phyloP scores from a whole-genome alignment of 2,113 vertebrate genomes.

The Dolichallabes microphthalmus region DNA sequence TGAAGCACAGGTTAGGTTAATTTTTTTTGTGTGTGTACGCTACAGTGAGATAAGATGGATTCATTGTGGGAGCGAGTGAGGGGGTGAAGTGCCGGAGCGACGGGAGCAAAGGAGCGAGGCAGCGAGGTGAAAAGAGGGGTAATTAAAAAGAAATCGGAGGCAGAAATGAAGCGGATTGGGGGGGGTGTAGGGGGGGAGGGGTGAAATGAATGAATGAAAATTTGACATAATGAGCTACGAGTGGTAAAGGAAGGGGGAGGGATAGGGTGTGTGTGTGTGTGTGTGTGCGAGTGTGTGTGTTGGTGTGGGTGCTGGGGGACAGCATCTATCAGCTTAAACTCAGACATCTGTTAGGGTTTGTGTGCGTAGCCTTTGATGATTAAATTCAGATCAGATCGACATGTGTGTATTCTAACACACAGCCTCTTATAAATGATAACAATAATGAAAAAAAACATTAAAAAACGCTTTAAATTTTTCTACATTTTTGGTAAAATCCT shows the following conservation, averaged over 20 bases:
- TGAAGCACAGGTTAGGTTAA: slow-evolving; percentile 34
- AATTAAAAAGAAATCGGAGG: slow-evolving; percentile 69
- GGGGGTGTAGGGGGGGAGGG: slow-evolving; percentile 44
- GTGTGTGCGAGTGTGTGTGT: slow-evolving; percentile 35
- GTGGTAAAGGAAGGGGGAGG: slow-evolving; percentile 48
- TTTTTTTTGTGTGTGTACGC: slow-evolving; percentile 19
- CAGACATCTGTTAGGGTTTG: slow-evolving; percentile 73
- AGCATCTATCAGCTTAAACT: slow-evolving; percentile 76
- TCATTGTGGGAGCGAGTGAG: slow-evolving; percentile 40
- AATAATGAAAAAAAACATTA: not conserved
- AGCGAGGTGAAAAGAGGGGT: slow-evolving; percentile 63
- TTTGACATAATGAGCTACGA: slow-evolving; percentile 74
- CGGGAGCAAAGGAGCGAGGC: slow-evolving; percentile 16
- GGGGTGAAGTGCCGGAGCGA: slow-evolving; percentile 41
- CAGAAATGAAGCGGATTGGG: slow-evolving; percentile 54
- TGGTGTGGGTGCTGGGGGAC: slow-evolving; percentile 25
- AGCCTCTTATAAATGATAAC: not conserved
- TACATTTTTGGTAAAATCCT: too few species aligned
- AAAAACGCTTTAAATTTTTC: too few species aligned
- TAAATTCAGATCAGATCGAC: slow-evolving; percentile 44
- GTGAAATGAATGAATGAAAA: slow-evolving; percentile 67
- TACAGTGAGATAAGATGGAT: slow-evolving; percentile 33
- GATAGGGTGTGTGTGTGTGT: slow-evolving; percentile 31
- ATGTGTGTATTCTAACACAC: not conserved
- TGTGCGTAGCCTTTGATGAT: slow-evolving; percentile 45